Evolutionary conservation across 1,140 invertebrate genomes (phyloP), one percentile per base, ranked within the genome.

Genomic region (Onthophagus taurus): DNA sequence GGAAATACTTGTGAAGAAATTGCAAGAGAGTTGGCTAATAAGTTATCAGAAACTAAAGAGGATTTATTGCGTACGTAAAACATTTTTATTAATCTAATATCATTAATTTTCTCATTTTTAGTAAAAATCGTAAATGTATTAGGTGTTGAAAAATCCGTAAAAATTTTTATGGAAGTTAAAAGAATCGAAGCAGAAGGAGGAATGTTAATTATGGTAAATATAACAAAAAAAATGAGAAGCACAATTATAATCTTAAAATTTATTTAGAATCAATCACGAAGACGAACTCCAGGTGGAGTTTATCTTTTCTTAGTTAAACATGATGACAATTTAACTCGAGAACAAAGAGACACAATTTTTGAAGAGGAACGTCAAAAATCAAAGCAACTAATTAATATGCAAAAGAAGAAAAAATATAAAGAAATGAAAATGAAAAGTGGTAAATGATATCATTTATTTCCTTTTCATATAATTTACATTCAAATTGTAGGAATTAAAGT

Each of bases 201-300:
- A 17, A 81, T 92, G 78, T 70, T 88, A 58, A 82, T 86, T 43
- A 77, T 80, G 69, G 81, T 83, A 66, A 67, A 54, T 53, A 35
- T 16, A 16, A 42, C 3, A 36, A 19, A 21, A 29, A 16, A 55
- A 59, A 54, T 26, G 9, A 33, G 6, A 26, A 26, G n/a, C 24
- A 7, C 24, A 6, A 33, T 33, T 12, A 7, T 33, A 33, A 21
- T 52, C 47, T 45, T 30, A 53, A 43, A 49, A 44, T 34, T 56
- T 52, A 59, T 64, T 21, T 52, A 85, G 83, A 87, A 88, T 72
- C 82, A 83, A 42, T 80, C 74, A 21, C 73, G 87, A 42, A 72
- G 86, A 47, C 72, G 88, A 56, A 90, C 86, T 14, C 77, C 86
- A 0, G 88, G 88, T 4, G 88, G 88, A 31, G 76, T 90, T 45